A percentile compares a stretch with the other conserved stretches of the same genome.
These are phyloP conservation scores for Centruroides vittatus DNA, from an alignment of 1,140 invertebrate species.

Conservation along the genomic window DNA sequence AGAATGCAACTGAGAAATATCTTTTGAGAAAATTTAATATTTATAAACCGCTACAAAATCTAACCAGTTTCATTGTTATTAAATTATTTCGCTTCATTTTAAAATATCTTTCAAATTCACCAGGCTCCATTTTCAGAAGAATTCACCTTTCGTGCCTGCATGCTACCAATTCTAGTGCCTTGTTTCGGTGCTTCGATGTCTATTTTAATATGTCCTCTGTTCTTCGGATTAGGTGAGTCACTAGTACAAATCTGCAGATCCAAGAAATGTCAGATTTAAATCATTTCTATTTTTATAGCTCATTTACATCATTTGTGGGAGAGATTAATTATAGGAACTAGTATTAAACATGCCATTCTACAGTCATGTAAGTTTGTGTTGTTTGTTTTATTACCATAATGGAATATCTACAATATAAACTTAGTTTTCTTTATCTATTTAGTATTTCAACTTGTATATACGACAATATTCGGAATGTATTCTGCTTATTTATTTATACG, in stretches of 20 bases:
- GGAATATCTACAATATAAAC: background rate
- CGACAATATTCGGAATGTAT: constrained; percentile 84
- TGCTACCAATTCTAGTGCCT: constrained; percentile 76
- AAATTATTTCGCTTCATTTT: too few species aligned
- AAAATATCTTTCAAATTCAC: too few species aligned
- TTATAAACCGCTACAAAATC: too few species aligned
- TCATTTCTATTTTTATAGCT: constrained; percentile 39
- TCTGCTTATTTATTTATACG: constrained; percentile 69
- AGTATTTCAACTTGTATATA: constrained; percentile 82
- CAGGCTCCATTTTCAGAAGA: constrained; percentile 80
- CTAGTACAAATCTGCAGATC: background rate
- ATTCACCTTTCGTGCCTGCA: constrained; percentile 85
- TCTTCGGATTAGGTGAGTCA: constrained; percentile 70
- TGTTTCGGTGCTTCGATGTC: constrained; percentile 57
- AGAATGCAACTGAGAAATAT: too few species aligned
- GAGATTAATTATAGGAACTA: constrained; percentile 41
- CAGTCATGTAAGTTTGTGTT: constrained; percentile 29
- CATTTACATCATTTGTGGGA: constrained; percentile 87
- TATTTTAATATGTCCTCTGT: constrained; percentile 71
- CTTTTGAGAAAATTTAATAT: too few species aligned
- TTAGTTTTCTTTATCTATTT: constrained; percentile 23
- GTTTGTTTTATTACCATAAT: constrained; percentile 2
- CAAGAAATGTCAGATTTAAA: background rate
- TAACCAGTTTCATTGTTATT: too few species aligned
- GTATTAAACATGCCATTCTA: constrained; percentile 26